Base-by-base conservation (phyloP, 1,140 invertebrate species). In the Fopius arisanus region DNA sequence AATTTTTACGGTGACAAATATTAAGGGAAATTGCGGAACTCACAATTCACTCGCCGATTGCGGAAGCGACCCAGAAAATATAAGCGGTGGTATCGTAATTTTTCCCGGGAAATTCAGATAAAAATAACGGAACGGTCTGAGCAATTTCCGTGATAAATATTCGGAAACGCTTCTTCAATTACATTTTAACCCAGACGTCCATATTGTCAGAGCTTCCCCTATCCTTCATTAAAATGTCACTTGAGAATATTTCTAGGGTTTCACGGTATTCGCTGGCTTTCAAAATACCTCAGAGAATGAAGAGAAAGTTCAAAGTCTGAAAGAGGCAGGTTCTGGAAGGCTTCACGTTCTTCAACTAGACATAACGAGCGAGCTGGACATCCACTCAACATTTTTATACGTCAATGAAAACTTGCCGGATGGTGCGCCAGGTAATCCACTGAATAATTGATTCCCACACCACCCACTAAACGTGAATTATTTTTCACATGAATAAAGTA, bases 251-350 rank as follows among this genome's bases (percentile, higher is more conserved):
- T 67, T 80, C 77, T 65, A 90, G 89, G 94, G 94, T 28, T 95
- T 94, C 82, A 94, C 93, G 37, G 93, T 96, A 12, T 95, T 95
- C 79, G 94, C 94, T 67, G 93, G 93, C 65, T 95, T 95, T 81
- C 89, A 90, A 75, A 90, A 88, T 70, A 90, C 91, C 81, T 86
- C 88, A 3, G 90, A 90, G 23, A 92, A 91, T 67, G 88, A 90
- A 48, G 92, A 93, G 70, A 82, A 85, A 73, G 92, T 93, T 19
- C 90, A 92, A 73, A 91, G 92, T 83, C 86, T 96, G 14, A 94
- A 94, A 82, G 92, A 92, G 79, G 91, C 93, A 79, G 91, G 91
- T 70, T 94, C 93, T 1, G 93, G 91, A 19, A 90, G 94, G 80
- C 87, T 95, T 78, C 93, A 94, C 77, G 88, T 92, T 12, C 80